Conservation (phyloP, 2,113 vertebrate species). For the Tretioscincus oriximinensis region DNA sequence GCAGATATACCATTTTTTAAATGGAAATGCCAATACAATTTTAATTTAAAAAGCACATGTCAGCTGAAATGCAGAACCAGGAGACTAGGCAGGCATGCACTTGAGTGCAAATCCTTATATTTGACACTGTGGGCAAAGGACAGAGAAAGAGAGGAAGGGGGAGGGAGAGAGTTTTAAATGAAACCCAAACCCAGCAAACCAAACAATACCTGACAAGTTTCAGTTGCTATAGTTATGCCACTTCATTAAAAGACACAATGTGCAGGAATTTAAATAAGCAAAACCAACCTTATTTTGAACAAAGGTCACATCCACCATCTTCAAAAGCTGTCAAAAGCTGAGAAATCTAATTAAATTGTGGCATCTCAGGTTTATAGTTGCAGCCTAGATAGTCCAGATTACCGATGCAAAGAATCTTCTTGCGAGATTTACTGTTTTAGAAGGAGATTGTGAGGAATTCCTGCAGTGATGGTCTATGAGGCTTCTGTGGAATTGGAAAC, state of each 20-base stretch:
- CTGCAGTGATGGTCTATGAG: not conserved
- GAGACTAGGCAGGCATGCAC: conserved; percentile 14
- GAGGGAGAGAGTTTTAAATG: not conserved
- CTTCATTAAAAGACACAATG: conserved; percentile 33
- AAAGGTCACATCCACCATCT: conserved; percentile 48
- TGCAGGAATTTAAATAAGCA: conserved; percentile 56
- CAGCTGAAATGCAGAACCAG: conserved; percentile 47
- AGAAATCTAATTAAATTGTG: conserved; percentile 61
- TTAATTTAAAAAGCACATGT: conserved; percentile 65
- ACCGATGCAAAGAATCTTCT: conserved; percentile 49
- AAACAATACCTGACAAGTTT: conserved; percentile 35
- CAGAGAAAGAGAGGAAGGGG: not conserved
- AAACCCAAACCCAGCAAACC: conserved; percentile 24
- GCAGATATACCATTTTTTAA: conserved; percentile 56
- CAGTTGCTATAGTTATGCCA: conserved; percentile 51
- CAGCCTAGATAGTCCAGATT: conserved; percentile 52
- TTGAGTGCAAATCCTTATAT: conserved; percentile 32
- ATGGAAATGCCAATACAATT: conserved; percentile 66
- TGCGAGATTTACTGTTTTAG: conserved; percentile 21
- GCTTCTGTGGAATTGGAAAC: conserved; percentile 7
- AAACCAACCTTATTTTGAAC: conserved; percentile 38
- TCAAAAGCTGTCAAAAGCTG: conserved; percentile 10
- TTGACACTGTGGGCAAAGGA: conserved; percentile 38
- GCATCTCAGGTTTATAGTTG: conserved; percentile 28
- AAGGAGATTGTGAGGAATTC: not conserved